Evolutionary conservation across 2,888 invertebrate species (phyloP).

Genomic region (Nemurella pictetii): DNA sequence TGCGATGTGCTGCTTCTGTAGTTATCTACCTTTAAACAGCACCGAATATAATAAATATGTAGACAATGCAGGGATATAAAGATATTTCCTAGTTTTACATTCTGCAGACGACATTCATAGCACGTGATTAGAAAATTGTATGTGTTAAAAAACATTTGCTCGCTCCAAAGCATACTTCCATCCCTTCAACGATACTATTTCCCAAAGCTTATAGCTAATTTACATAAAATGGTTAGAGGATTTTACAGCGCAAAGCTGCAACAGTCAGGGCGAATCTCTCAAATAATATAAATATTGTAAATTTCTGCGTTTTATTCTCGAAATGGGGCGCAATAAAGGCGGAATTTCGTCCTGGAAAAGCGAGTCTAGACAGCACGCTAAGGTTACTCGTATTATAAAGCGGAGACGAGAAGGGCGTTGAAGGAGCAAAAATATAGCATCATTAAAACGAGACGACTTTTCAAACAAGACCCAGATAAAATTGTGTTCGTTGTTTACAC

Average conservation of each 20-base stretch:
- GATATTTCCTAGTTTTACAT: not conserved
- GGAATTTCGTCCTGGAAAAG: not conserved
- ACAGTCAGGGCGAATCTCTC: not conserved
- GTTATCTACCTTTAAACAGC: not conserved
- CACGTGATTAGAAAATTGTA: conserved; percentile 23
- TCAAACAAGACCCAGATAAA: not conserved
- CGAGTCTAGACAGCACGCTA: not conserved
- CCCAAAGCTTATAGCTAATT: conserved; percentile 7
- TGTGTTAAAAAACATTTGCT: not conserved
- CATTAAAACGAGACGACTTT: not conserved
- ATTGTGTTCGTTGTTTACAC: not conserved
- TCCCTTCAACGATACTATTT: not conserved
- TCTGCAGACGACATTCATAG: conserved; percentile 19
- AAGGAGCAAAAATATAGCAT: not conserved
- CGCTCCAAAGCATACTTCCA: not conserved
- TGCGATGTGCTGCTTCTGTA: not conserved
- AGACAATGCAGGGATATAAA: not conserved
- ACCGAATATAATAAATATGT: not conserved
- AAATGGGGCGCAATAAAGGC: not conserved
- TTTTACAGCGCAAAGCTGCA: conserved; percentile 9
- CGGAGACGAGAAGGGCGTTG: not conserved
- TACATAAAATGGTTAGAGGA: conserved; percentile 6
- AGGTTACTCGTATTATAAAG: not conserved
- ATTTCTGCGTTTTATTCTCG: not conserved
- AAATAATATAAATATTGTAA: not conserved